These are phyloP conservation scores for Microctenopoma steveboyesi DNA, from an alignment of 2,797 vertebrate genomes.

Conservation along the genomic window DNA sequence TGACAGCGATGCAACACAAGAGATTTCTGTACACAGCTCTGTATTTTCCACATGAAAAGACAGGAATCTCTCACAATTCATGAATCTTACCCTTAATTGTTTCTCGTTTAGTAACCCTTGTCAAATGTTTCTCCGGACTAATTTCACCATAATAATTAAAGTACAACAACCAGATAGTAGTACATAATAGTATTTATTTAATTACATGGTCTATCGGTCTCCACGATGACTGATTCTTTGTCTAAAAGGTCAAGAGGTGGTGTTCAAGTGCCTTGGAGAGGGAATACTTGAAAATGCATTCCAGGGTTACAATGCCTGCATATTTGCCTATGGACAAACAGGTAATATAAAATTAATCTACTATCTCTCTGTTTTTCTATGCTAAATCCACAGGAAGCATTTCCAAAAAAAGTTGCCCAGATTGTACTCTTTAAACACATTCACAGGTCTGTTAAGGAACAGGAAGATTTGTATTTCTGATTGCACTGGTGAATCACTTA, in stretches of 20 bases:
- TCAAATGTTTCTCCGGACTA: conserved; percentile 20
- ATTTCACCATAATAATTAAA: conserved; percentile 19
- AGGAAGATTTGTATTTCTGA: conserved; percentile 67
- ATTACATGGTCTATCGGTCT: conserved; percentile 52
- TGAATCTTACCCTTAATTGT: conserved; percentile 12
- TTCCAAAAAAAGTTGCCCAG: conserved; percentile 1
- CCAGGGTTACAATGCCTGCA: conserved; percentile 99
- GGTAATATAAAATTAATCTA: conserved; percentile 80
- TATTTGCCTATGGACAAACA: conserved; percentile 99
- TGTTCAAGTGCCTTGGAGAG: conserved; percentile 99
- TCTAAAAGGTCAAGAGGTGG: conserved; percentile 94
- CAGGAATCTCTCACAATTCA: conserved; percentile 50
- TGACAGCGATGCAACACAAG: conserved; percentile 51
- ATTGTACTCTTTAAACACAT: conserved; percentile 24
- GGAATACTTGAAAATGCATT: conserved; percentile 99
- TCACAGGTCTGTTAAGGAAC: conserved; percentile 50
- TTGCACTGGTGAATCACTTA: conserved; percentile 66
- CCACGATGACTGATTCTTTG: conserved; percentile 70
- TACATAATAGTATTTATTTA: background rate
- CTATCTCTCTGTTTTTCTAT: background rate
- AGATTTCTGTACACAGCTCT: conserved; percentile 49
- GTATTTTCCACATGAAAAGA: conserved; percentile 60
- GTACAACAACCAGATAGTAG: conserved; percentile 10
- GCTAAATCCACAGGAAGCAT: background rate
- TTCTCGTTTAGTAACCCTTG: conserved; percentile 21